phyloP scores from a whole-genome alignment of 2,113 vertebrate genomes.

The Sturnus vulgaris region DNA sequence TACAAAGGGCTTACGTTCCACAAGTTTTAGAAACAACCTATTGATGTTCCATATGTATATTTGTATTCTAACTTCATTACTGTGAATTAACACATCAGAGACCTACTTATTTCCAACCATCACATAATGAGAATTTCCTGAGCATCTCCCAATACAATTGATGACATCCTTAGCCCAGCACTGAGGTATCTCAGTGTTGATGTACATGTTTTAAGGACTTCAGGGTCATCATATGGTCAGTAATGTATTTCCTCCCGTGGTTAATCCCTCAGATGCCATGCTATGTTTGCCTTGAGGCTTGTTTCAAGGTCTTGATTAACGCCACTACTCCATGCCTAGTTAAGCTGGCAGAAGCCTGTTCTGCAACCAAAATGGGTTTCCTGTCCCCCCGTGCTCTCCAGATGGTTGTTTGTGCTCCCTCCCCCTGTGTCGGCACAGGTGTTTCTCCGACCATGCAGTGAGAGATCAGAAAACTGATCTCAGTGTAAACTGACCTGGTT shows the following conservation, averaged over 20 bases:
- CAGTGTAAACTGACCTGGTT: constrained; percentile 39
- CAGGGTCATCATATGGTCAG: background rate
- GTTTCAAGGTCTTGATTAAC: constrained; percentile 50
- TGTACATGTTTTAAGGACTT: background rate
- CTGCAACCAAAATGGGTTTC: constrained; percentile 45
- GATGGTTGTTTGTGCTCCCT: constrained; percentile 13
- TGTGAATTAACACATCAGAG: background rate
- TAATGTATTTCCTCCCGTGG: background rate
- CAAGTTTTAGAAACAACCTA: background rate
- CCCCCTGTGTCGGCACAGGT: constrained; percentile 36
- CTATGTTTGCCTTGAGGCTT: constrained; percentile 31
- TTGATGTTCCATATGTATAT: background rate
- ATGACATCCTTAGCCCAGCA: background rate
- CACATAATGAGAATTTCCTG: background rate
- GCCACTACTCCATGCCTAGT: constrained; percentile 55
- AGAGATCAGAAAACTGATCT: constrained; percentile 46
- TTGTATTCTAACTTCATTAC: background rate
- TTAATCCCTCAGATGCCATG: background rate
- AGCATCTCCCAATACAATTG: background rate
- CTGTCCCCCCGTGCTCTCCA: constrained; percentile 43
- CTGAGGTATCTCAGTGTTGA: background rate
- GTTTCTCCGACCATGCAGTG: constrained; percentile 32
- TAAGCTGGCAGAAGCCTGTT: constrained; percentile 55
- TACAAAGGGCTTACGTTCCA: background rate
- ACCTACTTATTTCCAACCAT: background rate